Evolutionary conservation across 2,113 vertebrate genomes (phyloP).

Genomic region (Pangasianodon hypophthalmus): DNA sequence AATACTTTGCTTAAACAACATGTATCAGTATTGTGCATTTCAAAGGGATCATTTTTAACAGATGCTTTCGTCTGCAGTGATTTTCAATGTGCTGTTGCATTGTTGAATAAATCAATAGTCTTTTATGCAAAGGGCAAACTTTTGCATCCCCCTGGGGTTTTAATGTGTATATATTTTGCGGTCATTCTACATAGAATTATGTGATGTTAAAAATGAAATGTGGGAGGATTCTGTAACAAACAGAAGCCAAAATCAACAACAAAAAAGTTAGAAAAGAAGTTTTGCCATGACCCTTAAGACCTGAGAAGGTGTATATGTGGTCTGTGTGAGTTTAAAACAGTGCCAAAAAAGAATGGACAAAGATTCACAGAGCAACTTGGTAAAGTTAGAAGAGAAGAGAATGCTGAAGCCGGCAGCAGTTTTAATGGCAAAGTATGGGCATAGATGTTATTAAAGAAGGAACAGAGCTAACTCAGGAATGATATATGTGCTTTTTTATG

Average conservation of each 20-base stretch:
- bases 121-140: background rate
- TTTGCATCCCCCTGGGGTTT: background rate
- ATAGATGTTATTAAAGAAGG: background rate
- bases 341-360: background rate
- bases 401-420: background rate
- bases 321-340: background rate
- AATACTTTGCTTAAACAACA: background rate
- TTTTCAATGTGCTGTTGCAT: background rate
- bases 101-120: background rate
- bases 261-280: background rate
- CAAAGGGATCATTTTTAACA: background rate
- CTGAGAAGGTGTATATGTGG: background rate
- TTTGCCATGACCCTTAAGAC: background rate
- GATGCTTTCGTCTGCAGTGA: background rate
- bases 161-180: background rate
- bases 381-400: background rate
- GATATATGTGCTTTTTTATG: conserved; percentile 11
- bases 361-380: background rate
- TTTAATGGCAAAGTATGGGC: background rate
- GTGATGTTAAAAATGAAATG: background rate
- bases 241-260: background rate
- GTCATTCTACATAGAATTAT: background rate
- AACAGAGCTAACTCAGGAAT: background rate
- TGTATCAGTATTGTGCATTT: background rate
- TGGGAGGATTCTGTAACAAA: background rate